Evolutionary conservation across 1,140 invertebrate species (phyloP).

Genomic region (Drosophila sechellia): DNA sequence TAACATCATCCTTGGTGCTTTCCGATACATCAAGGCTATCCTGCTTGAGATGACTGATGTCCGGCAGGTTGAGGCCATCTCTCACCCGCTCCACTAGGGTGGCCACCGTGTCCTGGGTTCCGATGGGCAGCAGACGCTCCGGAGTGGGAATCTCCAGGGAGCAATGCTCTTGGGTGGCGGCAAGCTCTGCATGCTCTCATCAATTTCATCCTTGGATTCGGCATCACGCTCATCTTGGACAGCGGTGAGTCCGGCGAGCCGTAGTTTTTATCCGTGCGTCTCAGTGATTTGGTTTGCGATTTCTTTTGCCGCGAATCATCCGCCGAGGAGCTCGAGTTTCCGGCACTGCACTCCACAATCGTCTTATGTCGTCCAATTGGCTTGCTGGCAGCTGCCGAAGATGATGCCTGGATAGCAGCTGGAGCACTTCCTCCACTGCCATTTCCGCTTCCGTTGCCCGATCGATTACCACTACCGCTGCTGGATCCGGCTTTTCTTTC

Average conservation of each 20-base stretch:
- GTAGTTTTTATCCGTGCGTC: slow-evolving; percentile 85
- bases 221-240: slow-evolving; percentile 92
- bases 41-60: slow-evolving; percentile 83
- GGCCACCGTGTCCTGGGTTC: slow-evolving; percentile 86
- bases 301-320: slow-evolving; percentile 76
- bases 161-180: slow-evolving; percentile 79
- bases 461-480: slow-evolving; percentile 65
- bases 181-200: slow-evolving; percentile 46
- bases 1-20: slow-evolving; percentile 80
- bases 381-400: slow-evolving; percentile 54
- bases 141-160: slow-evolving; percentile 87
- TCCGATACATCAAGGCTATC: slow-evolving; percentile 82
- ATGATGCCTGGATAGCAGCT: slow-evolving; percentile 9
- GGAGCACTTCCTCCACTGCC: slow-evolving; percentile 25
- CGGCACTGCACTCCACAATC: slow-evolving; percentile 86
- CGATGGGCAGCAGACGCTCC: slow-evolving; percentile 90
- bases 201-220: slow-evolving; percentile 82
- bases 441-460: slow-evolving; percentile 55
- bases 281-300: slow-evolving; percentile 61
- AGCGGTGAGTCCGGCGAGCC: slow-evolving; percentile 92
- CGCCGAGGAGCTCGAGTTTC: slow-evolving; percentile 82
- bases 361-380: slow-evolving; percentile 86
- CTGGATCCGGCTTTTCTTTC: slow-evolving; percentile 39
- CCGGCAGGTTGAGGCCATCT: slow-evolving; percentile 87
- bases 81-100: slow-evolving; percentile 88